Conservation (phyloP, 2,888 invertebrate species). For the Diarsia dahlii region DNA sequence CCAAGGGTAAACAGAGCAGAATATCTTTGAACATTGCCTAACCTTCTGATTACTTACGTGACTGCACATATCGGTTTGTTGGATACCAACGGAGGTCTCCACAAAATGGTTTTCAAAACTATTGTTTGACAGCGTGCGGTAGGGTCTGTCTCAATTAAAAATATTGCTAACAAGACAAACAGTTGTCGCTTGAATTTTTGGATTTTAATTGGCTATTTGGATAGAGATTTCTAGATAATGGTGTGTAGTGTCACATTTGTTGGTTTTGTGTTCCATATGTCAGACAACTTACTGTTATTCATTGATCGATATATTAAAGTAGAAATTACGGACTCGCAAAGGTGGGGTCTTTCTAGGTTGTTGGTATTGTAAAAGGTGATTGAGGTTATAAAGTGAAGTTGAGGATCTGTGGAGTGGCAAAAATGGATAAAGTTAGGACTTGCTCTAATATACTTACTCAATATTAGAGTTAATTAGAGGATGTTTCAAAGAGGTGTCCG, state of each 20-base stretch:
- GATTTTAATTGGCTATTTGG: conserved; percentile 87
- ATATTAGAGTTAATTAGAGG: no score
- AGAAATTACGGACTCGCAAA: neutral
- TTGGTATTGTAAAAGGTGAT: neutral
- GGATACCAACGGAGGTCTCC: conserved; percentile 64
- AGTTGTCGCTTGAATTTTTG: conserved; percentile 84
- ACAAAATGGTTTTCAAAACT: conserved; percentile 73
- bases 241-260: conserved; percentile 64
- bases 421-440: no score
- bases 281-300: neutral
- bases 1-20: no score
- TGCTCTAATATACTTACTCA: no score
- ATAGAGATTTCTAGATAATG: conserved; percentile 80
- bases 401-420: no score
- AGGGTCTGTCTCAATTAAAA: conserved; percentile 89
- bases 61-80: conserved; percentile 7
- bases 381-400: neutral
- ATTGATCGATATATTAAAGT: neutral
- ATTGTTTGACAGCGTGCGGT: conserved; percentile 83
- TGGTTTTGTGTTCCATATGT: conserved; percentile 52
- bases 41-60: no score
- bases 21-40: neutral
- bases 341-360: neutral
- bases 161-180: conserved; percentile 89
- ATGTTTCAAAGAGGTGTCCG: no score